These are phyloP conservation scores for Ochotona princeps DNA, from an alignment of 2,113 vertebrate genomes.

Conservation along the genomic window DNA sequence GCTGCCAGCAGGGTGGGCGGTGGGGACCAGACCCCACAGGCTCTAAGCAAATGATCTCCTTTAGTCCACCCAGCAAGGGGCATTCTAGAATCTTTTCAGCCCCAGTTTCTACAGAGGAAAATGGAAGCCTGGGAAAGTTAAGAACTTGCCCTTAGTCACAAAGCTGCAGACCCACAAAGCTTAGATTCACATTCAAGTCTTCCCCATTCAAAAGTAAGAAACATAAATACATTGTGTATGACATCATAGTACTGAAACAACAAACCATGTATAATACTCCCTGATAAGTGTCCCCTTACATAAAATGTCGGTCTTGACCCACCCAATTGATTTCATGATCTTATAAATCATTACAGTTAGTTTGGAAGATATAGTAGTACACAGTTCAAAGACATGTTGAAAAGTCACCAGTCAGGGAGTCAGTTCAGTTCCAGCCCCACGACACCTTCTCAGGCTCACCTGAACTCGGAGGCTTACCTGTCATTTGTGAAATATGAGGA, in stretches of 20 bases:
- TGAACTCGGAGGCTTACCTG: background rate
- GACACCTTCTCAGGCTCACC: background rate
- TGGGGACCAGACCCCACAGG: background rate
- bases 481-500: background rate
- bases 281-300: slow-evolving; percentile 24
- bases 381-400: too few relatives aligned
- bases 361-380: background rate
- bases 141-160: background rate
- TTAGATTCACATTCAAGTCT: background rate
- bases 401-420: background rate
- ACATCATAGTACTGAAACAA: background rate
- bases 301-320: background rate
- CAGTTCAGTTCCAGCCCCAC: background rate
- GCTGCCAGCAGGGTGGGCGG: background rate
- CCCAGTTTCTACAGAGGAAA: background rate
- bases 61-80: background rate
- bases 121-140: background rate
- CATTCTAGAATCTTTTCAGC: background rate
- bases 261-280: background rate
- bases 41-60: background rate
- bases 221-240: background rate
- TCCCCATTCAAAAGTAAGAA: background rate
- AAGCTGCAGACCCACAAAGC: background rate
- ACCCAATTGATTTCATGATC: background rate
- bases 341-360: background rate